Conservation (phyloP, 2,797 vertebrate species). For the Lophius americanus region DNA sequence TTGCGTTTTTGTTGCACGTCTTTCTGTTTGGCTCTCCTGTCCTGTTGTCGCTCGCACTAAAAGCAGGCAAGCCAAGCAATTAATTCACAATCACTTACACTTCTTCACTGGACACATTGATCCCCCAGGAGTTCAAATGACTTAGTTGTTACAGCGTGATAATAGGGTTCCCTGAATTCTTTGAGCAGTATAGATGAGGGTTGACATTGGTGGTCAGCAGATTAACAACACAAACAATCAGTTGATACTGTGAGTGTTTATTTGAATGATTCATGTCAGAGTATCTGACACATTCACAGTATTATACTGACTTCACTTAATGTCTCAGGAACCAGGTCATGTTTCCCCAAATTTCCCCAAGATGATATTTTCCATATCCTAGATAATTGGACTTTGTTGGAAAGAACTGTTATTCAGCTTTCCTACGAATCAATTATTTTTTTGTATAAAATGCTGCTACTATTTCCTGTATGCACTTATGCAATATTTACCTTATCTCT, state of each 20-base stretch:
- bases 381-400: background rate
- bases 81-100: too few species aligned
- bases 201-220: background rate
- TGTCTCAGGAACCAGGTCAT: background rate
- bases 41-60: too few species aligned
- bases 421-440: background rate
- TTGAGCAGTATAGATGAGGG: background rate
- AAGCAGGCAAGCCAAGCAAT: too few species aligned
- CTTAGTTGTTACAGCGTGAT: too few species aligned
- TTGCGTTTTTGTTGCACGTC: too few species aligned
- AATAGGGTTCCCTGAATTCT: too few species aligned
- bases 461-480: background rate
- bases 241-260: constrained; percentile 6
- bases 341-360: background rate
- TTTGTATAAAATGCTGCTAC: background rate
- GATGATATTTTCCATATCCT: background rate
- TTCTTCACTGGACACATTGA: too few species aligned
- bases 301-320: background rate
- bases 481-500: background rate
- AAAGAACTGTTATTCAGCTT: background rate
- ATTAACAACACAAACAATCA: background rate
- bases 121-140: too few species aligned
- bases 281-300: background rate
- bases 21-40: too few species aligned
- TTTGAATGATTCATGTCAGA: constrained; percentile 3